Evolutionary conservation across 2,888 invertebrate genomes (phyloP).

Genomic region (Epicampocera succincta): DNA sequence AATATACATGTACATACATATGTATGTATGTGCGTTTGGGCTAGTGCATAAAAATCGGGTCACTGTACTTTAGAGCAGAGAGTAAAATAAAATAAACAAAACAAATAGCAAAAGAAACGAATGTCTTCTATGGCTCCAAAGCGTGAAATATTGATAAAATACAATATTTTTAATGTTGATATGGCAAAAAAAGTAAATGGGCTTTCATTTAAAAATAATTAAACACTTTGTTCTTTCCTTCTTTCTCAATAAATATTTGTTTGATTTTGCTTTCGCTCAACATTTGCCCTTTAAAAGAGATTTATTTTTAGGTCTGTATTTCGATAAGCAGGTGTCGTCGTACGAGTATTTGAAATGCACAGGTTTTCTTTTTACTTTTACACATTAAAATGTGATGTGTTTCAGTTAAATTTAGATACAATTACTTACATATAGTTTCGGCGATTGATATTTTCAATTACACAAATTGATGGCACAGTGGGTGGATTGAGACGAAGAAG

Average conservation of each 20-base stretch:
- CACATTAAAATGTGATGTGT: conserved; percentile 47
- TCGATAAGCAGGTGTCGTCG: conserved; percentile 51
- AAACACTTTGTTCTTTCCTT: not conserved
- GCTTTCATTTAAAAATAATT: too few species aligned
- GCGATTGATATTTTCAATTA: not conserved
- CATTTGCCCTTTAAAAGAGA: conserved; percentile 51
- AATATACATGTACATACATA: not conserved
- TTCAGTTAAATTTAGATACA: conserved; percentile 40
- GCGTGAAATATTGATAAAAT: too few species aligned
- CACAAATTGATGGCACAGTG: too few species aligned
- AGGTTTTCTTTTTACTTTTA: not conserved
- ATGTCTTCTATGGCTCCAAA: too few species aligned
- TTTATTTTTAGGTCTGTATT: conserved; percentile 7
- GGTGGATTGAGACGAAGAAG: too few species aligned
- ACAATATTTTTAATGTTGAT: too few species aligned
- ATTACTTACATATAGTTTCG: conserved; percentile 34
- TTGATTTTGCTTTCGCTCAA: conserved; percentile 17
- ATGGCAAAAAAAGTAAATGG: too few species aligned
- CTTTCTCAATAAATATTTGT: conserved; percentile 3
- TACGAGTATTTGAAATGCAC: not conserved
- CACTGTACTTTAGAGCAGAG: conserved; percentile 52
- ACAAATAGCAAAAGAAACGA: too few species aligned
- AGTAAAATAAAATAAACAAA: conserved; percentile 3
- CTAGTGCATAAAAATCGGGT: conserved; percentile 45
- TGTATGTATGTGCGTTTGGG: not conserved